Conservation (phyloP, 2,797 vertebrate genomes). For the Xiphorhynchus erythropygius region DNA sequence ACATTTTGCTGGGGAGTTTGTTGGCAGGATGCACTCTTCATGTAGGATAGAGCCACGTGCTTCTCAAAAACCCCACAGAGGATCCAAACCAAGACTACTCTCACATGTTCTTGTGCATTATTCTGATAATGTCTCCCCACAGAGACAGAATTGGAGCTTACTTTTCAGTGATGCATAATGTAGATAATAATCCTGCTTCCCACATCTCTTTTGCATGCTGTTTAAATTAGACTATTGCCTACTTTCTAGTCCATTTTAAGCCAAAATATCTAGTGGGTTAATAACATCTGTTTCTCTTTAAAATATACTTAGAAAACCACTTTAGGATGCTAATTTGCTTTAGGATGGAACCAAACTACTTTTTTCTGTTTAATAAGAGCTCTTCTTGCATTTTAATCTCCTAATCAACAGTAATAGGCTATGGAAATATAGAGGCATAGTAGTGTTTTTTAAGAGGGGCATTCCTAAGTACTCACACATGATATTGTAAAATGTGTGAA, state of each 20-base stretch:
- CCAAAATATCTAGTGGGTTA: neutral
- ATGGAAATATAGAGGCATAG: neutral
- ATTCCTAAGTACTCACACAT: neutral
- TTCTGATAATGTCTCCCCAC: neutral
- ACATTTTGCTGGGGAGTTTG: neutral
- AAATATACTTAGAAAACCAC: neutral
- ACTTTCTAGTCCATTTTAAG: neutral
- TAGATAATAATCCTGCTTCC: neutral
- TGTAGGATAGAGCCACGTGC: neutral
- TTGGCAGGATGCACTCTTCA: neutral
- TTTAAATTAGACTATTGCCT: neutral
- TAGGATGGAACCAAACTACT: neutral
- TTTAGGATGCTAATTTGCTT: slow-evolving; percentile 1
- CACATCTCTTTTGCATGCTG: neutral
- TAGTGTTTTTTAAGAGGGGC: neutral
- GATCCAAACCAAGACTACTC: neutral
- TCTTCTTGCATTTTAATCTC: neutral
- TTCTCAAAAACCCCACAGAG: neutral
- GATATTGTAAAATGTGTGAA: neutral
- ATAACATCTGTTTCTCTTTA: slow-evolving; percentile 12
- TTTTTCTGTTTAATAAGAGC: neutral
- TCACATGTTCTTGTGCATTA: neutral
- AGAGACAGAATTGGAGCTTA: neutral
- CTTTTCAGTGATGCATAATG: neutral
- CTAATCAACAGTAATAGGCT: neutral